Evolutionary conservation across 2,113 vertebrate genomes (phyloP), one percentile per base, ranked within the genome.

Genomic region (Herpetotheres cachinnans): DNA sequence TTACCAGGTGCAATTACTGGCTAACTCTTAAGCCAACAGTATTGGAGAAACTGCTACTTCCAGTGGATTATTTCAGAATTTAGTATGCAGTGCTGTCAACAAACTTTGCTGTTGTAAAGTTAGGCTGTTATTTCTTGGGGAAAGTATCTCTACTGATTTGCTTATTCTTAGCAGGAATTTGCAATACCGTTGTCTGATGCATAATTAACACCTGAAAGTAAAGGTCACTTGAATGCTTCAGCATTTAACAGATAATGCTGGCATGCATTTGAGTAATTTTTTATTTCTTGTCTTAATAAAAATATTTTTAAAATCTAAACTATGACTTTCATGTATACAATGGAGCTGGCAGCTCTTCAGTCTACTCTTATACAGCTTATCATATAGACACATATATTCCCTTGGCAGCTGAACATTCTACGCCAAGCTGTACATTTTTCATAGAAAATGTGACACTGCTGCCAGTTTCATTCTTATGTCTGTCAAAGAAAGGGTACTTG

Each of bases 1-100:
- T 67, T 42, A 54, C 69, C 80, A 27, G 56, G 38, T 71, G 62
- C 72, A 79, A 79, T 71, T 74, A 94, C 34, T 67, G 72, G 47
- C 40, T 89, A 86, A 81, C 40, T 78, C 90, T 78, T 81, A 82
- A 84, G 30, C 55, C 65, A 90, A 56, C 72, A 71, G 7, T 79
- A 55, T 24, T 56, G 72, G 62, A 93, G 67, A 81, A 92, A 71
- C 8, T 54, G 47, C 82, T 86, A 18, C 56, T 96, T 95, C 79
- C 67, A 90, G 55, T 71, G 59, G 88, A 67, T 92, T 89, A 86
- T 93, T 90, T 80, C 74, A 71, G 72, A 74, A 44, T 86, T 95
- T 50, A 81, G 18, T 74, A 40, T 67, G 65, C 67, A 76, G 18
- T 30, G 21, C 32, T 69, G 63, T 58, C 82, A 81, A 46, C 80